Evolutionary conservation across 2,888 invertebrate species (phyloP), one percentile per base, ranked within the genome.

Genomic region (Merodon equestris): DNA sequence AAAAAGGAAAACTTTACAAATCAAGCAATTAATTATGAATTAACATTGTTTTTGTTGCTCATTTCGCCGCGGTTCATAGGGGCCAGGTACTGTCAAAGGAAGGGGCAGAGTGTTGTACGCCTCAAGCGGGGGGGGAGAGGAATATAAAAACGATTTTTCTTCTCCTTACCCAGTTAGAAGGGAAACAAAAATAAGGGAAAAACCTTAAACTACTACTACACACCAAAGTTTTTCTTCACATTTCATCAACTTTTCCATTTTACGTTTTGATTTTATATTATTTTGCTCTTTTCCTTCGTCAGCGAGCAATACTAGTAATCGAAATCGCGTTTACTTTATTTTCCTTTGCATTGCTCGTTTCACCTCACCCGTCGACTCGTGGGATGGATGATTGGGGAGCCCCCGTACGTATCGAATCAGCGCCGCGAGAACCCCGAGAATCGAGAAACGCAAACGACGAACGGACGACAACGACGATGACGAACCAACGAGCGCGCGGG

Each of bases 11-110:
- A 77, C 5, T n/a, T 36, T 9, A 77, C 77, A 72, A 67, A 76
- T 76, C 66, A 75, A 63, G 61, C 67, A 67, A 77, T 72, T 63
- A 72, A 77, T 66, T 77, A 67, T 50, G 53, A 77, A 67, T 72
- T 77, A 72, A 67, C 77, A 53, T 72, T 67, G 72, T 77, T 77
- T 72, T 77, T 72, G 76, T 77, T 56, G 42, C 48, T n/a, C n/a
- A n/a, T n/a, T n/a, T n/a, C n/a, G n/a, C n/a, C n/a, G n/a, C n/a
- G n/a, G n/a, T 70, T 47, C 10, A 36, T 9, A 36, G 38, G 18
- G 48, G 70, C 19, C 14, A 57, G 60, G 60, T 66, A n/a, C 56
- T 54, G 51, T 17, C 1, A 45, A 27, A 15, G 15, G 34, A 53
- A 50, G 15, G 64, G 61, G 44, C 57, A 47, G 66, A 58, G 67